Conservation (phyloP, 2,797 vertebrate species). For the Semotilus atromaculatus region DNA sequence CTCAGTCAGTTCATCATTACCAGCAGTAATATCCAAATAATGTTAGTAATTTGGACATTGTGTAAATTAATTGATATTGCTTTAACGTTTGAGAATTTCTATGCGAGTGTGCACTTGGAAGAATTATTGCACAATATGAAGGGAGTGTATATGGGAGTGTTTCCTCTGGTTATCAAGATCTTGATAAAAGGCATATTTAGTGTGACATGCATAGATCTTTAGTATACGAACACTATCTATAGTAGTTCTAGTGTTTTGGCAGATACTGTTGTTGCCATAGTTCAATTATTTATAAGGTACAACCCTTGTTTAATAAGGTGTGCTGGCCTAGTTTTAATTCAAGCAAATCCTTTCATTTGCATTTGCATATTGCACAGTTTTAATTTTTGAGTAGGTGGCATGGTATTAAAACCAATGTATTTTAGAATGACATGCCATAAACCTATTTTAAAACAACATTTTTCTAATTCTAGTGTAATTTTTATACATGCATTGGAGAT, state of each 20-base stretch:
- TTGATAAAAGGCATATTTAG: background rate
- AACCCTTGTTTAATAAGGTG: background rate
- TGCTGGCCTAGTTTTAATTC: background rate
- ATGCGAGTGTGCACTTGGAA: background rate
- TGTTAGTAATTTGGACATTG: background rate
- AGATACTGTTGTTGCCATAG: background rate
- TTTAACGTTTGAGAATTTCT: background rate
- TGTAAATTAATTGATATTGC: background rate
- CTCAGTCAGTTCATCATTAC: background rate
- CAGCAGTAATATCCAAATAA: background rate
- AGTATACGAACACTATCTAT: background rate
- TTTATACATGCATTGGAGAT: background rate
- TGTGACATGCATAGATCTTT: background rate
- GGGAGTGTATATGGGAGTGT: conserved; percentile 5
- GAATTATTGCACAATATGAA: background rate
- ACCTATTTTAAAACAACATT: background rate
- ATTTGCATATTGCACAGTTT: background rate
- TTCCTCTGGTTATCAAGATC: background rate
- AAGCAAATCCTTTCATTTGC: background rate
- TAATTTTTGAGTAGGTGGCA: background rate
- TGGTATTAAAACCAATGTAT: background rate
- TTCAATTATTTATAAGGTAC: background rate
- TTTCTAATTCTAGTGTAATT: background rate
- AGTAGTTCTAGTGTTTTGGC: background rate
- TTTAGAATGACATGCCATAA: too few relatives aligned